Base-by-base conservation (phyloP, 2,797 vertebrate species). In the Gymnothorax reevesii region DNA sequence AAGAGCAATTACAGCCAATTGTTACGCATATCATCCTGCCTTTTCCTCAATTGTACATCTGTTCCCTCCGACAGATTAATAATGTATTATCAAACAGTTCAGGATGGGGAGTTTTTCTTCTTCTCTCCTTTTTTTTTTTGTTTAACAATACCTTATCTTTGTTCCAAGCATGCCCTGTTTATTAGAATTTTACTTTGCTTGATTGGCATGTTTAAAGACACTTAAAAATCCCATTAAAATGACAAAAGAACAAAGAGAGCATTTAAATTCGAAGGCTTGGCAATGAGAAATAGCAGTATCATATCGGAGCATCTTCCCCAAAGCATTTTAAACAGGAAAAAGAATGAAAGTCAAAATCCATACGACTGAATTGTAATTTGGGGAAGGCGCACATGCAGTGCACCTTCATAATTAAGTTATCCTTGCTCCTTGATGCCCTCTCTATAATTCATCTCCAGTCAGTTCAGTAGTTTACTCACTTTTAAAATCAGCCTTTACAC, bases 1-100 rank as follows among this genome's bases (percentile, higher is more conserved):
- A 86, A 86, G 69, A 82, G 77, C 79, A 85, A 85, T 64, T 84
- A 77, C 77, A 86, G 79, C 57, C 85, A 86, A 80, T 86, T 64
- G 62, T 60, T 86, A 60, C 77, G 49, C 49, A 62, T 82, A 86
- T 64, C 79, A 80, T 62, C 49, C 75, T 64, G 57, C 80, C 49
- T 80, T 80, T 77, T 55, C 77, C 77, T 80, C 77, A 80, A 80
- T 80, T 80, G 55, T 86, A 25, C 55, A 64, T 86, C 60, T 86
- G 79, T 54, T 86, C 33, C 77, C 27, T 86, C 60, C 15, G 57
- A 52, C 59, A 86, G 85, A 80, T 86, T 52, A 80, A 62, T 86
- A 60, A 86, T 86, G 77, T 66, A 86, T 64, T 82, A 64, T 80
- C 17, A 27, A 80, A 82, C 49, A 80, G 20, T 55, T 55, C 77